Conservation (phyloP, 2,888 invertebrate species). For the Julus scanicus region DNA sequence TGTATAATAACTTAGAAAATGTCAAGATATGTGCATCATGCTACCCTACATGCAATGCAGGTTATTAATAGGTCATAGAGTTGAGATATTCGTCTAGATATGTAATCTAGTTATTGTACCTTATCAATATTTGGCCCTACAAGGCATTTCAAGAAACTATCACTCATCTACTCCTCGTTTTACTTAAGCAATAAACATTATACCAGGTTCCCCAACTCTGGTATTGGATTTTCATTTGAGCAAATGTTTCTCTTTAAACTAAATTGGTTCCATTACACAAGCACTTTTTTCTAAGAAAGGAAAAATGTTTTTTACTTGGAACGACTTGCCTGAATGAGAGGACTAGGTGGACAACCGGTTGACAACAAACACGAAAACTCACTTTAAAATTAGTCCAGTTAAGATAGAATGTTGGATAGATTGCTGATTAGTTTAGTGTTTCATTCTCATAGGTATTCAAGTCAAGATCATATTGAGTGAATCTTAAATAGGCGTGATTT, state of each 20-base stretch:
- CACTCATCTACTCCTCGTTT: no score
- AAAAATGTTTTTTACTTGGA: neutral
- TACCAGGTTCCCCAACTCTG: no score
- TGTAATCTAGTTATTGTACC: no score
- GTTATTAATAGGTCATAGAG: no score
- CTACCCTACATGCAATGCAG: no score
- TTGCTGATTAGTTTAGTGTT: slow-evolving; percentile 38
- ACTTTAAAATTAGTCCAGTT: slow-evolving; percentile 45
- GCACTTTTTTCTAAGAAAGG: neutral
- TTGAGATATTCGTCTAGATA: no score
- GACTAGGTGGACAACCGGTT: slow-evolving; percentile 41
- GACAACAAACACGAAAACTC: slow-evolving; percentile 36
- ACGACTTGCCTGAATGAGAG: neutral
- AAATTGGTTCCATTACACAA: neutral
- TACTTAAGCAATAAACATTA: no score
- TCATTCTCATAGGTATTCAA: slow-evolving; percentile 12
- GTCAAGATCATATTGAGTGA: slow-evolving; percentile 40
- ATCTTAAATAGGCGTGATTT: slow-evolving; percentile 38
- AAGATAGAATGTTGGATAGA: neutral
- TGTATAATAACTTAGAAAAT: no score
- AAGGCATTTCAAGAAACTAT: no score
- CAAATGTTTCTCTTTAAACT: neutral
- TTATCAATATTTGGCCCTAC: no score
- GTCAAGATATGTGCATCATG: no score
- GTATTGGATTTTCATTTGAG: neutral